Evolutionary conservation across 2,113 vertebrate genomes (phyloP).

Genomic region (Erpornis zantholeuca): DNA sequence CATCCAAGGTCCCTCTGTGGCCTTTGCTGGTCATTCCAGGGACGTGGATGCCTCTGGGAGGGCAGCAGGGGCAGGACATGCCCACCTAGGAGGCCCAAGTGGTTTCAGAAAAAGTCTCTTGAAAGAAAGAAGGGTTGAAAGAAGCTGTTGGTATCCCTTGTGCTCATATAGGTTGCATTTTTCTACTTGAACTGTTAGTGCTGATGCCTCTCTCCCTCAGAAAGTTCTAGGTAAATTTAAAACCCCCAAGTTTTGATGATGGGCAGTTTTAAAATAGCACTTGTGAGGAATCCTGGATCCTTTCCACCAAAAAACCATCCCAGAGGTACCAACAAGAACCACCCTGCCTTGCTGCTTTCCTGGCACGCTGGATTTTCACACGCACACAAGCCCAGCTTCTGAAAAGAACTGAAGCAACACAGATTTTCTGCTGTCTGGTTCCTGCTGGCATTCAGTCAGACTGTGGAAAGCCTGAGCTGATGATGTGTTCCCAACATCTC

Average conservation of each 20-base stretch:
- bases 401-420: background rate
- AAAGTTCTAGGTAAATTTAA: background rate
- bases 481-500: background rate
- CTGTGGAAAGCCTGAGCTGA: background rate
- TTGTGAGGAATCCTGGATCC: background rate
- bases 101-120: background rate
- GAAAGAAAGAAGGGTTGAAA: background rate
- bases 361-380: background rate
- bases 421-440: background rate
- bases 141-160: background rate
- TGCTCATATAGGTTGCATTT: background rate
- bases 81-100: background rate
- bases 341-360: background rate
- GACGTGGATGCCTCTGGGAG: accelerated
- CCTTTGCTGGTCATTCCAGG: accelerated
- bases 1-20: background rate
- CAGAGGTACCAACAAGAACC: background rate
- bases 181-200: background rate
- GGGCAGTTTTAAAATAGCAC: background rate
- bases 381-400: background rate
- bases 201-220: background rate
- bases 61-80: background rate
- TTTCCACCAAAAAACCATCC: background rate
- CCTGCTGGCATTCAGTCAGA: background rate
- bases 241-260: background rate